Evolutionary conservation across 2,797 vertebrate species (phyloP).

Genomic region (Pangasius mekongensis): DNA sequence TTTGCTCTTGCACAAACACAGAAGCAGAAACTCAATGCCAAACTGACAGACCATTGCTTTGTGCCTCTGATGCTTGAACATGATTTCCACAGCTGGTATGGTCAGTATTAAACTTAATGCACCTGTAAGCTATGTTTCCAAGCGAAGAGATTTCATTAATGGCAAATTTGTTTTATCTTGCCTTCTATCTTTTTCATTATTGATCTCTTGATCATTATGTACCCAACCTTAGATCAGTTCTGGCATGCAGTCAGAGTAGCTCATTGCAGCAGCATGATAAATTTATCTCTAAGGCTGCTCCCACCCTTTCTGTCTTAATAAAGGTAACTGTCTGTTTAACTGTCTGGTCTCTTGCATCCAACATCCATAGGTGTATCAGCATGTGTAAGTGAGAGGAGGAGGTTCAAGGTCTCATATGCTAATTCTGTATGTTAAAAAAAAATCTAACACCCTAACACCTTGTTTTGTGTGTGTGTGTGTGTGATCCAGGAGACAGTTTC

Average conservation of each 20-base stretch:
- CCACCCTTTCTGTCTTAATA: neutral
- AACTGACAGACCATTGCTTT: neutral
- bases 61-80: neutral
- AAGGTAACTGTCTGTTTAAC: constrained; percentile 7
- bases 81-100: neutral
- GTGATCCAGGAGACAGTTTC: constrained; percentile 63
- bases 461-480: neutral
- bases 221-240: neutral
- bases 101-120: constrained; percentile 3
- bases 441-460: constrained; percentile 40
- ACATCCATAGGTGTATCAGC: constrained; percentile 12
- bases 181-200: neutral
- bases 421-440: constrained; percentile 36
- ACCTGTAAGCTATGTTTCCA: neutral
- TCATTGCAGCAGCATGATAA: constrained; percentile 18
- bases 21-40: neutral
- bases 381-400: constrained; percentile 24
- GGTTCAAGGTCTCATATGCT: constrained; percentile 67
- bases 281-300: neutral
- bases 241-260: constrained; percentile 11
- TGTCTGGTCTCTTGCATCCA: constrained; percentile 5
- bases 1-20: neutral
- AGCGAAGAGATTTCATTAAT: neutral
- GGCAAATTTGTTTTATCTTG: neutral
- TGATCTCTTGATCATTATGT: neutral